These are phyloP conservation scores for Sorex araneus DNA, from an alignment of 2,113 vertebrate genomes.

Conservation along the genomic window DNA sequence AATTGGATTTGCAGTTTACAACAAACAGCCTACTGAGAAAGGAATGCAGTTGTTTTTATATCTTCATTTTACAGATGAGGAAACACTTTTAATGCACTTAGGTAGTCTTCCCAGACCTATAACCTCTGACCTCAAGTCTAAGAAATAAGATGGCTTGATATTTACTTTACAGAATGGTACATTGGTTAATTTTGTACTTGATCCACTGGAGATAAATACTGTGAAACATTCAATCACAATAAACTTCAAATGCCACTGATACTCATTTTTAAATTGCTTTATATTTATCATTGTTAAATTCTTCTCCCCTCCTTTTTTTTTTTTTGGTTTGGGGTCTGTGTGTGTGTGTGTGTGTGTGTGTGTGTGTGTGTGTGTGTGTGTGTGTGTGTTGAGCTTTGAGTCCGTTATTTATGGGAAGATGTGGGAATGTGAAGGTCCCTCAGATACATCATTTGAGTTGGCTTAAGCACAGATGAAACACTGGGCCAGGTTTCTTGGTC, in stretches of 20 bases:
- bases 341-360: background rate
- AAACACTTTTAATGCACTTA: conserved; percentile 47
- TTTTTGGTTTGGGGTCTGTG: too few relatives aligned
- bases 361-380: background rate
- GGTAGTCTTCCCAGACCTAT: background rate
- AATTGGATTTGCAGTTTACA: conserved; percentile 62
- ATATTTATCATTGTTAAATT: conserved; percentile 36
- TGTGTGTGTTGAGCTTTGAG: background rate
- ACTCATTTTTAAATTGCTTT: conserved; percentile 59
- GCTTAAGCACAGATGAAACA: background rate
- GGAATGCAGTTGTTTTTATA: conserved; percentile 56
- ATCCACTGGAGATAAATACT: conserved; percentile 8
- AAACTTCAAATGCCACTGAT: conserved; percentile 31
- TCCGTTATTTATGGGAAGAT: conserved; percentile 35
- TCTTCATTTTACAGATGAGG: conserved; percentile 49
- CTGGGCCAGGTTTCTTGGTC: background rate
- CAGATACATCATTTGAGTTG: background rate
- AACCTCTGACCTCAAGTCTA: conserved; percentile 44
- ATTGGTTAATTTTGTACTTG: conserved; percentile 10
- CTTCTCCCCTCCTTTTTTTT: background rate
- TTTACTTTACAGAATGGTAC: background rate
- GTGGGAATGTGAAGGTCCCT: conserved; percentile 27
- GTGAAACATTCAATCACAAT: conserved; percentile 14
- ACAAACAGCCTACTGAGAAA: conserved; percentile 50
- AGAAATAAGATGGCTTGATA: conserved; percentile 18